Evolutionary conservation across 2,797 vertebrate genomes (phyloP), one percentile per base, ranked within the genome.

Genomic region (Knipowitschia caucasica): DNA sequence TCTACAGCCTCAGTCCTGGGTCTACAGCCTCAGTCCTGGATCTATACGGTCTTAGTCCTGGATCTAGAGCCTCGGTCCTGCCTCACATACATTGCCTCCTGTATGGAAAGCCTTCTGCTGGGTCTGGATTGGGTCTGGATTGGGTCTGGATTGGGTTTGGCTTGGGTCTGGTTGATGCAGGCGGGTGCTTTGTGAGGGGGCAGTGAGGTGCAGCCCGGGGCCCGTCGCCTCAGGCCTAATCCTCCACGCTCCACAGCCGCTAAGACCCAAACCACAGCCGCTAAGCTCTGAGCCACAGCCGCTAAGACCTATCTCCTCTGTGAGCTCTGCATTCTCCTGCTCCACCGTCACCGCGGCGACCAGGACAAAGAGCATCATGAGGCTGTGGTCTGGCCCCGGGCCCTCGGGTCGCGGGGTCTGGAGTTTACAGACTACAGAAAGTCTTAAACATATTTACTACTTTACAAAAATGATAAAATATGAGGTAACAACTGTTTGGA

Each of bases 101-200:
- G n/a, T n/a, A n/a, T n/a, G n/a, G n/a, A n/a, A n/a, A n/a, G n/a
- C n/a, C n/a, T n/a, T 11, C 36, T 39, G 36, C 36, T 21, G 18
- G 10, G 10, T 7, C 18, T 21, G 4, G 36, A 39, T 39, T 39
- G 18, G 10, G 36, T 39, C 36, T 20, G 9, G 10, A 11, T 21
- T 39, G 5, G n/a, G 36, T 5, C 21, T 2, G 12, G 26, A n/a
- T n/a, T 20, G 9, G 10, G 18, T 21, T 39, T 12, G n/a, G 36
- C 9, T 39, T 2, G 12, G 26, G n/a, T n/a, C n/a, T 17, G 26
- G n/a, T 26, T 4, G 9, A 10, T 9, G 44, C 9, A 46, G 44
- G 30, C n/a, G n/a, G 14, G 26, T 14, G 42, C 45, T 12, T 47
- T 47, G 45, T 47, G 45, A 47, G 45, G 45, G 27, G 45, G 27